A percentile compares a stretch with the other conserved stretches of the same genome.
Conservation (phyloP, 1,140 invertebrate genomes). For the Brachionus rotundiformis region DNA sequence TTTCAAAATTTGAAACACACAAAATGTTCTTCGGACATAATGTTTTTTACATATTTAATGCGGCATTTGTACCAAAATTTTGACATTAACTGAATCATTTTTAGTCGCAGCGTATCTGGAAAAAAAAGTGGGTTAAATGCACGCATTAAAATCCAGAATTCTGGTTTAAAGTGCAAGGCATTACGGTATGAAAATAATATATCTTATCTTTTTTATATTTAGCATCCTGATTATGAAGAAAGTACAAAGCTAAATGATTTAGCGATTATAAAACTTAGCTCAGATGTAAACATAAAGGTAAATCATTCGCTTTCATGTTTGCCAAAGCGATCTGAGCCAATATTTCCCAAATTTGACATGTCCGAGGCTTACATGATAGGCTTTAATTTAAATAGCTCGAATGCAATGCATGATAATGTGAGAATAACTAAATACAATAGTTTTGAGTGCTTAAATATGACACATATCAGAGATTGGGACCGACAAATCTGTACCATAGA, state of each 20-base stretch:
- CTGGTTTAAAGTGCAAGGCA: not conserved
- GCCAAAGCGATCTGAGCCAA: not conserved
- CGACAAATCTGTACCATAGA: not conserved
- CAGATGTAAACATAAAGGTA: not conserved
- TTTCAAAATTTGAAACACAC: too few relatives aligned
- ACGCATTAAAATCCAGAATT: too few relatives aligned
- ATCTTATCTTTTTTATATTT: not conserved
- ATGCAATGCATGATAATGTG: not conserved
- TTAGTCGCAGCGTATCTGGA: too few relatives aligned
- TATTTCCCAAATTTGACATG: not conserved
- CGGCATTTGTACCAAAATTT: too few relatives aligned
- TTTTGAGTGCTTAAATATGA: not conserved
- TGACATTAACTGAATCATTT: too few relatives aligned
- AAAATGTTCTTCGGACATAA: too few relatives aligned
- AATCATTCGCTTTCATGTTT: not conserved
- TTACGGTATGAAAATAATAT: not conserved
- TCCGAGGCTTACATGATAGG: not conserved
- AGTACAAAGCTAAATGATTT: not conserved
- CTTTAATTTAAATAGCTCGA: not conserved
- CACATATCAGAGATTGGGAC: not conserved
- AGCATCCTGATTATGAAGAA: constrained; percentile 20
- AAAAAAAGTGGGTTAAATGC: too few relatives aligned
- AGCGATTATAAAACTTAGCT: not conserved
- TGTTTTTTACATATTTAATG: too few relatives aligned
- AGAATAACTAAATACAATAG: not conserved